A percentile compares a stretch with the other conserved stretches of the same genome.
These are phyloP conservation scores for Calosoma granatense DNA, from an alignment of 1,140 invertebrate species.

Conservation along the genomic window DNA sequence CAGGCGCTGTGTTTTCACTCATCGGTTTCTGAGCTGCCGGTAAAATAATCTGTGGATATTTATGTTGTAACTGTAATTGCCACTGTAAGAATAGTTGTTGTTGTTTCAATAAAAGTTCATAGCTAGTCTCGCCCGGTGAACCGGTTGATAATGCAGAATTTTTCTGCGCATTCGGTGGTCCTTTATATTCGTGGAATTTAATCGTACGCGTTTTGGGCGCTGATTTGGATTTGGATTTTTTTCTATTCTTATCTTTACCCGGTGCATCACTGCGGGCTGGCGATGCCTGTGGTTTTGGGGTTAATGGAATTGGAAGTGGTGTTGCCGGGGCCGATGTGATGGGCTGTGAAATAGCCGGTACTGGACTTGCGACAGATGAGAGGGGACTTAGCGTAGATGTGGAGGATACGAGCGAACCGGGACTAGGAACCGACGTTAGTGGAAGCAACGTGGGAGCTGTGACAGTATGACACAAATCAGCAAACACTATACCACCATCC, in stretches of 20 bases:
- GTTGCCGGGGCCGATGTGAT: conserved; percentile 38
- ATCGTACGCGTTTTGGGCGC: conserved; percentile 84
- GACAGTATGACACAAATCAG: conserved; percentile 50
- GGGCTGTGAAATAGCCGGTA: conserved; percentile 37
- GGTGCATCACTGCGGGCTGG: conserved; percentile 50
- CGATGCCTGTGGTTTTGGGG: conserved; percentile 45
- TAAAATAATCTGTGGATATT: conserved; percentile 69
- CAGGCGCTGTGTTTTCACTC: conserved; percentile 30
- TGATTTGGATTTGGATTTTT: conserved; percentile 83
- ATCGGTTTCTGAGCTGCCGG: conserved; percentile 50
- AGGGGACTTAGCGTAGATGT: conserved; percentile 61
- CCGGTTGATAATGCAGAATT: conserved; percentile 36
- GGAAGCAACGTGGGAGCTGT: conserved; percentile 37
- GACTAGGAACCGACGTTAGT: conserved; percentile 38
- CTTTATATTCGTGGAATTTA: conserved; percentile 98
- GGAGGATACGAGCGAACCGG: conserved; percentile 49
- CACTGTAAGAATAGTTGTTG: conserved; percentile 87
- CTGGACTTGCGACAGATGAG: conserved; percentile 52
- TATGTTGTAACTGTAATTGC: conserved; percentile 72
- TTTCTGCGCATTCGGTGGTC: conserved; percentile 85
- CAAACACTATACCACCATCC: conserved; percentile 37
- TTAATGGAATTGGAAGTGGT: conserved; percentile 39
- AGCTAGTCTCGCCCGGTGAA: conserved; percentile 65
- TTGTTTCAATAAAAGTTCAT: conserved; percentile 85
- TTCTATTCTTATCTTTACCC: conserved; percentile 73